phyloP scores from a whole-genome alignment of 2,888 invertebrate genomes.

The Cantharis rustica region DNA sequence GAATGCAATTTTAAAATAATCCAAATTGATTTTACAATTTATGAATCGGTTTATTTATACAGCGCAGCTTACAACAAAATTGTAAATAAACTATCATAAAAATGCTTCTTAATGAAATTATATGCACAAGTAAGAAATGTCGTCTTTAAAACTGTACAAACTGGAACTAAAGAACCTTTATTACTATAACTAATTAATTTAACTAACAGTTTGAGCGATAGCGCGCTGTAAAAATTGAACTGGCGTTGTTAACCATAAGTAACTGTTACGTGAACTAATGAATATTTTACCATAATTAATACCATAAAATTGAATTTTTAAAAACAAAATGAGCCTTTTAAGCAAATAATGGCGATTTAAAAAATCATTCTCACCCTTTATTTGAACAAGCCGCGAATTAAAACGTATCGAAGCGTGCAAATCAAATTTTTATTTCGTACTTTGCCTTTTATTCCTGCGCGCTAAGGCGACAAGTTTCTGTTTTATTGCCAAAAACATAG shows the following conservation, averaged over 20 bases:
- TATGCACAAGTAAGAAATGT: not conserved
- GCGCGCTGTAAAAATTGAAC: not conserved
- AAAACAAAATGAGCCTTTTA: slow-evolving; percentile 18
- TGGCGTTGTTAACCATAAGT: not conserved
- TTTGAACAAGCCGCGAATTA: slow-evolving; percentile 47
- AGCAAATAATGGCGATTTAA: slow-evolving; percentile 29
- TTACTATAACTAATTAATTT: not conserved
- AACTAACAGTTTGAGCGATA: not conserved
- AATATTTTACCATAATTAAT: not conserved
- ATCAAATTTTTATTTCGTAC: slow-evolving; percentile 44
- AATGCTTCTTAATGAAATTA: not conserved
- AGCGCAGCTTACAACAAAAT: not conserved
- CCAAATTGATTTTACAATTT: not conserved
- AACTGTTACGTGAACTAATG: not conserved
- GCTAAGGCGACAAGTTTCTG: not conserved
- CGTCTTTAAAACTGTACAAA: not conserved
- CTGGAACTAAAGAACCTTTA: not conserved
- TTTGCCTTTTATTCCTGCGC: slow-evolving; percentile 3
- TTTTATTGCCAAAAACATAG: not conserved
- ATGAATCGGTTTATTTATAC: not conserved
- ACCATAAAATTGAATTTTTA: slow-evolving; percentile 4
- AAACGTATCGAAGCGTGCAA: slow-evolving; percentile 47
- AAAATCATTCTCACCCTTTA: slow-evolving; percentile 39
- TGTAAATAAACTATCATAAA: not conserved
- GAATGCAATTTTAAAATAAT: not conserved